Evolutionary conservation across 1,140 invertebrate species (phyloP).

Genomic region (Rhynchophorus ferrugineus): DNA sequence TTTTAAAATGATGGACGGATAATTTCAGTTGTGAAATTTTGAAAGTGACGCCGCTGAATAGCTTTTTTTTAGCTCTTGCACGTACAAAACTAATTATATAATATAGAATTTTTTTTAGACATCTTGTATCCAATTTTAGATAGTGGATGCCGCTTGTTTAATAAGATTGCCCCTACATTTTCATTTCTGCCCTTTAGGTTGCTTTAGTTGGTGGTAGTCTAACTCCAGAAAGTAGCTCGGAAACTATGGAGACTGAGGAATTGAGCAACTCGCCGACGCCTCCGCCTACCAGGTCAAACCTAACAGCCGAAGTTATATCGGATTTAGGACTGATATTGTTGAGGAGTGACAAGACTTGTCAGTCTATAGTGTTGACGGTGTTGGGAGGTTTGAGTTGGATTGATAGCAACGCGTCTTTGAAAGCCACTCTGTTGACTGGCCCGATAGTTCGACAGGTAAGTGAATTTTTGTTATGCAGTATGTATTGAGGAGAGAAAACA

Average conservation of each 20-base stretch:
- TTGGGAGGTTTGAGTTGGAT: conserved; percentile 74
- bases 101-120: too few species aligned
- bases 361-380: conserved; percentile 56
- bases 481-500: neutral
- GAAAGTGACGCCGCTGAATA: too few species aligned
- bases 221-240: conserved; percentile 38
- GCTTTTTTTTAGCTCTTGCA: too few species aligned
- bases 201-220: conserved; percentile 46
- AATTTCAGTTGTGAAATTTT: too few species aligned
- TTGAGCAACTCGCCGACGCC: conserved; percentile 50
- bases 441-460: conserved; percentile 34
- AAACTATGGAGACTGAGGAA: conserved; percentile 62
- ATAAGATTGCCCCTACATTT: too few species aligned
- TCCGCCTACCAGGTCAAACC: conserved; percentile 44
- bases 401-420: conserved; percentile 71
- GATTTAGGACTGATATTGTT: conserved; percentile 63
- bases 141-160: too few species aligned
- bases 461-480: too few species aligned
- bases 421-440: conserved; percentile 62
- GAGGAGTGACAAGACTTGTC: conserved; percentile 54
- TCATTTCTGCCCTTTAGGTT: too few species aligned
- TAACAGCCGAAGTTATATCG: conserved; percentile 60
- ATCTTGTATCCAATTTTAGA: too few species aligned
- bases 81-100: too few species aligned
- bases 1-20: too few species aligned